These are phyloP conservation scores for Hydractinia echinata DNA, from an alignment of 30 jellyfish, hydroid and myxozoan species.

Conservation along the genomic window DNA sequence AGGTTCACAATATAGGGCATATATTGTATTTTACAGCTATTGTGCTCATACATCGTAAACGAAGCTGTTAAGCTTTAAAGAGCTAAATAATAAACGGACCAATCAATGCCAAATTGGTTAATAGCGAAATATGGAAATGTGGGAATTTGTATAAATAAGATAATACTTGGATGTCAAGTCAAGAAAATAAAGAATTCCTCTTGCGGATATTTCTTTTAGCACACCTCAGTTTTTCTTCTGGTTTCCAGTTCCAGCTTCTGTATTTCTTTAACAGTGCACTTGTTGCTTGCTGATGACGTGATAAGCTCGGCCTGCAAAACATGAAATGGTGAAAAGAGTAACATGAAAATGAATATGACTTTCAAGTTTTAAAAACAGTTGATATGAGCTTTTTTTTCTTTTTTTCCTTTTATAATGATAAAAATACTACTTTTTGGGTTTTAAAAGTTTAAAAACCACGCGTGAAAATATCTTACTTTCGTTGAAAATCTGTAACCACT, in stretches of 20 bases:
- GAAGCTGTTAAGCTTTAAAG: no score
- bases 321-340: background rate
- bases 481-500: conserved; percentile 7
- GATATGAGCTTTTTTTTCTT: background rate
- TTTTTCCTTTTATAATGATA: background rate
- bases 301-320: background rate
- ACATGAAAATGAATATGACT: background rate
- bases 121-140: no score
- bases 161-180: no score
- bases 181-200: no score
- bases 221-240: background rate
- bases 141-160: no score
- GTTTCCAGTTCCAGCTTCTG: conserved; percentile 9
- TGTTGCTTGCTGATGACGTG: conserved; percentile 23
- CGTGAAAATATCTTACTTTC: background rate
- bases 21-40: no score
- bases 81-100: no score
- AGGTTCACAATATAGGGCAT: no score
- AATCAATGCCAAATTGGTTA: no score
- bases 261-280: conserved; percentile 23
- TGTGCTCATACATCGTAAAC: no score
- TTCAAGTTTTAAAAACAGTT: background rate
- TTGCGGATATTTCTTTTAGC: no score
- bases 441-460: background rate
- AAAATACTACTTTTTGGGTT: background rate